Evolutionary conservation across 1,140 invertebrate genomes (phyloP).

Genomic region (Helicoverpa armigera): DNA sequence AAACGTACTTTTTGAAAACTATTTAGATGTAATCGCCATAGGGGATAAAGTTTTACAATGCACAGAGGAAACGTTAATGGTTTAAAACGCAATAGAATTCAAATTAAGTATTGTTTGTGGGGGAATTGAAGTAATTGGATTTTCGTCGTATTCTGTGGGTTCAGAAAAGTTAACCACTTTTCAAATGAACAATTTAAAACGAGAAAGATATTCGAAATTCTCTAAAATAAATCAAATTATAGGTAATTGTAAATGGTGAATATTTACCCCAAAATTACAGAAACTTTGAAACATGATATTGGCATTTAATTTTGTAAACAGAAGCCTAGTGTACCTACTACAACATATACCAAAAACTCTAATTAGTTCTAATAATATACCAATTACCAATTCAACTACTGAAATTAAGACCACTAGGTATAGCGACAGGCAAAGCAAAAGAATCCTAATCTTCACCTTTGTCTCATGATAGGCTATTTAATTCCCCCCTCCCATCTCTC

Average conservation of each 20-base stretch:
- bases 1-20: conserved; percentile 25
- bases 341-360: too few species aligned
- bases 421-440: not conserved
- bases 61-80: not conserved
- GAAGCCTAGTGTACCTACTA: too few species aligned
- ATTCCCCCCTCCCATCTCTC: not conserved
- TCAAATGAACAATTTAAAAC: too few species aligned
- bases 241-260: too few species aligned
- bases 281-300: too few species aligned
- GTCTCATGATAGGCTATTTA: conserved; percentile 27
- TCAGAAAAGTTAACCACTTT: not conserved
- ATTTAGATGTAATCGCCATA: conserved; percentile 35
- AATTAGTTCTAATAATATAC: too few species aligned
- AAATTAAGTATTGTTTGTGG: conserved; percentile 31
- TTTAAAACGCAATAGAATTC: conserved; percentile 46
- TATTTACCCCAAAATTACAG: too few species aligned
- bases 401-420: too few species aligned
- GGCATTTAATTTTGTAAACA: too few species aligned
- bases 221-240: too few species aligned
- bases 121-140: conserved; percentile 20
- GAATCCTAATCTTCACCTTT: conserved; percentile 8
- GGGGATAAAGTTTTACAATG: conserved; percentile 32
- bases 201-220: too few species aligned
- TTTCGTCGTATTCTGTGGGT: not conserved
- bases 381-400: too few species aligned